Evolutionary conservation across 2,888 invertebrate species (phyloP).

Genomic region (Aphrophora alni): DNA sequence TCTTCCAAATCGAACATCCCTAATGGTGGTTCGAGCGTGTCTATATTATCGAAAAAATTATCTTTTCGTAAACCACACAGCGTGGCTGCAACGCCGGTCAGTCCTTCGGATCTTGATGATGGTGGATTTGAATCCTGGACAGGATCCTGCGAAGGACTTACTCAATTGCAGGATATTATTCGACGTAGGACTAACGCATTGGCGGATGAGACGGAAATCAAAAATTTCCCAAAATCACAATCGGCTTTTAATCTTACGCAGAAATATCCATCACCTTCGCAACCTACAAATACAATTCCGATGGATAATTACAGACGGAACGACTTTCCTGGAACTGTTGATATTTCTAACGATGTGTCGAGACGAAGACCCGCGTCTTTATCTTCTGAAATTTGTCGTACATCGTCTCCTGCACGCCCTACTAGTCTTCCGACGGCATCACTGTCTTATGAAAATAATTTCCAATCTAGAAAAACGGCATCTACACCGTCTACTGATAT

Average conservation of each 20-base stretch:
- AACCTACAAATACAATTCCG: conserved; percentile 38
- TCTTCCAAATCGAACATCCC: conserved; percentile 29
- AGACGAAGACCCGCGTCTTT: conserved; percentile 41
- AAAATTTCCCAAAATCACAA: conserved; percentile 41
- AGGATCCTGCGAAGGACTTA: conserved; percentile 49
- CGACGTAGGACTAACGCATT: conserved; percentile 41
- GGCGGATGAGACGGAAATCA: conserved; percentile 43
- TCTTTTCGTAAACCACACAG: conserved; percentile 50
- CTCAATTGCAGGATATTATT: conserved; percentile 47
- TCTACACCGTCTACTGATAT: conserved; percentile 31
- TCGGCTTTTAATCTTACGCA: conserved; percentile 41
- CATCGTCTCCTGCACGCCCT: conserved; percentile 48
- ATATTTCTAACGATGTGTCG: conserved; percentile 54
- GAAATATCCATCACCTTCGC: conserved; percentile 30
- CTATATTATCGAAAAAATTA: conserved; percentile 44
- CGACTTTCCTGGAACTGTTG: conserved; percentile 51
- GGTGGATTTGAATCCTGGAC: conserved; percentile 53
- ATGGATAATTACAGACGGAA: conserved; percentile 43
- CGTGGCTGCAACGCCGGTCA: conserved; percentile 56
- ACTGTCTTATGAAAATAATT: conserved; percentile 23
- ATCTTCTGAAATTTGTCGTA: conserved; percentile 11
- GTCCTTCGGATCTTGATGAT: conserved; percentile 54
- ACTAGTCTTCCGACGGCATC: conserved; percentile 27
- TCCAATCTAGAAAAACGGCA: background rate
- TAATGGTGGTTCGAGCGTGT: conserved; percentile 39